Percentiles rank a stretch among this genome's conserved stretches.
These are phyloP conservation scores for Hypanus sabinus DNA, from an alignment of 2,113 vertebrate species.

Conservation along the genomic window DNA sequence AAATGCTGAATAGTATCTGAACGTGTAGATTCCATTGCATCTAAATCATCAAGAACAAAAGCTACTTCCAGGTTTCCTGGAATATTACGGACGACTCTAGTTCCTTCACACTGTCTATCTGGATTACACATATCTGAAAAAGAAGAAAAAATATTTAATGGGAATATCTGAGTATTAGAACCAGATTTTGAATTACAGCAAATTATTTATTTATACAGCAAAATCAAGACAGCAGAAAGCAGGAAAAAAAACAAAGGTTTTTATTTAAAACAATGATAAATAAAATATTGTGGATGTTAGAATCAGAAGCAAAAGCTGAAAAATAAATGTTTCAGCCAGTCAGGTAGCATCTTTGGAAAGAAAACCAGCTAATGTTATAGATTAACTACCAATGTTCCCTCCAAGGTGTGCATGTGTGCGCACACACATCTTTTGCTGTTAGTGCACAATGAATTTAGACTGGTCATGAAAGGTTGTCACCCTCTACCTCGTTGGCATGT, in stretches of 20 bases:
- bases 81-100: slow-evolving; percentile 42
- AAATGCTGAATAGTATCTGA: slow-evolving; percentile 60
- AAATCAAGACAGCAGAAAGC: neutral
- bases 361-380: no score
- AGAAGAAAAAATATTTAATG: slow-evolving; percentile 38
- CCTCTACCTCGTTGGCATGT: no score
- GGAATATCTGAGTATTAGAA: neutral
- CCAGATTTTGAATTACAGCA: neutral
- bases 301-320: no score
- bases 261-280: no score
- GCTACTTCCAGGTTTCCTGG: slow-evolving; percentile 63
- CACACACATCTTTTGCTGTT: no score
- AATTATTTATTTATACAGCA: neutral
- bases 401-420: no score
- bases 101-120: slow-evolving; percentile 47
- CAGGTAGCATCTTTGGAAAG: no score
- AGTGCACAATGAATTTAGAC: no score
- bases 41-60: slow-evolving; percentile 68
- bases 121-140: slow-evolving; percentile 66
- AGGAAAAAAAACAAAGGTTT: neutral
- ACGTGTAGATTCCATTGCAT: slow-evolving; percentile 51
- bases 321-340: no score
- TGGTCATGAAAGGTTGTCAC: no score
- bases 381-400: no score
- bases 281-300: no score